These are phyloP conservation scores for Corydoras maculifer DNA, from an alignment of 2,113 vertebrate genomes.

Conservation along the genomic window DNA sequence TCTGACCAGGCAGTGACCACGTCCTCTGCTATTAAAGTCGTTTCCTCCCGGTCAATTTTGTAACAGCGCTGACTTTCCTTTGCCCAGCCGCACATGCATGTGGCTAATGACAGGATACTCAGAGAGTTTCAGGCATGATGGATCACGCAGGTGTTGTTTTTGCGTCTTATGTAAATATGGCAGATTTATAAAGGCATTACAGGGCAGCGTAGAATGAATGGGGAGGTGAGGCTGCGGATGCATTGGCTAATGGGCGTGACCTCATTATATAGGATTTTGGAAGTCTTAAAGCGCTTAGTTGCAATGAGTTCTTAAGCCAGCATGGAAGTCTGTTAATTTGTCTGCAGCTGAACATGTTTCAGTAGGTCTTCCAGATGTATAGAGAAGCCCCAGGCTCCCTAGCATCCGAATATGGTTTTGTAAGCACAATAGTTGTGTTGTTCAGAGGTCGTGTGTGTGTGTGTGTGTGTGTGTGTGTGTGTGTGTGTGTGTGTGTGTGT, in stretches of 20 bases:
- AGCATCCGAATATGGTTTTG: neutral
- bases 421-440: slow-evolving; percentile 12
- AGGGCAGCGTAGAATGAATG: neutral
- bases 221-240: neutral
- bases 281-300: neutral
- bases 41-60: neutral
- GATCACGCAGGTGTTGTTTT: slow-evolving; percentile 22
- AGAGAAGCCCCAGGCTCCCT: too few relatives aligned
- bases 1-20: neutral
- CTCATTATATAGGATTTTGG: too few relatives aligned
- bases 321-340: neutral
- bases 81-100: neutral
- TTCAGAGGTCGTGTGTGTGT: neutral
- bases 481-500: neutral
- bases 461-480: neutral
- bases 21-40: neutral
- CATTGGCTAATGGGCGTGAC: neutral
- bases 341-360: too few relatives aligned
- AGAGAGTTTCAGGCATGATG: neutral
- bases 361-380: too few relatives aligned
- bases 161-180: neutral
- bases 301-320: neutral
- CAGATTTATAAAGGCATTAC: neutral
- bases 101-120: slow-evolving; percentile 8
- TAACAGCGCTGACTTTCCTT: neutral